Percentiles rank a stretch among this genome's conserved stretches.
Evolutionary conservation across 2,888 invertebrate species (phyloP).

Genomic region (Macrosiphum euphorbiae): DNA sequence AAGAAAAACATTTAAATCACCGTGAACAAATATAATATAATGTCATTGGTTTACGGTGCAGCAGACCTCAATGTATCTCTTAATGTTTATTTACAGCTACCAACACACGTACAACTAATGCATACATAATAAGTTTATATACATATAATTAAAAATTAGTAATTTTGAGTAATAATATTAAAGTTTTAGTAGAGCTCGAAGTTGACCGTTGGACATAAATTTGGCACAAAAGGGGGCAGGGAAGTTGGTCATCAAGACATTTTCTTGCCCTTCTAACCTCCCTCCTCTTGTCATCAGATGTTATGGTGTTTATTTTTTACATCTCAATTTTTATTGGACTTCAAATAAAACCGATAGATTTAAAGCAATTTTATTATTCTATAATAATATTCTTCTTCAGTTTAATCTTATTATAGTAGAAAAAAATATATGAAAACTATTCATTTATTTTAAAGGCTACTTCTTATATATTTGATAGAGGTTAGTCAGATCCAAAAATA

Average conservation of each 20-base stretch:
- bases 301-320: not conserved
- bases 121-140: not conserved
- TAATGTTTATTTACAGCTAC: not conserved
- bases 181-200: not conserved
- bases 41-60: not conserved
- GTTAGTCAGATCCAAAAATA: too few species aligned
- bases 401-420: too few species aligned
- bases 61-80: not conserved
- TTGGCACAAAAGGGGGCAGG: too few species aligned
- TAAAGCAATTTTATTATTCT: not conserved
- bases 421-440: too few species aligned
- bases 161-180: not conserved
- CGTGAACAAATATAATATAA: not conserved
- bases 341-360: not conserved
- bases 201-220: not conserved
- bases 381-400: too few species aligned
- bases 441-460: too few species aligned
- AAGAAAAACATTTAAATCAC: not conserved
- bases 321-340: not conserved
- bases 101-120: not conserved
- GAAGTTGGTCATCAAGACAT: too few species aligned
- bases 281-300: not conserved
- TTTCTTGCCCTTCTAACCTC: too few species aligned
- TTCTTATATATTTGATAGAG: too few species aligned
- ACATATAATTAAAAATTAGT: not conserved